Evolutionary conservation across 2,888 invertebrate genomes (phyloP), one percentile per base, ranked within the genome.

Genomic region (Aplocera efformata): DNA sequence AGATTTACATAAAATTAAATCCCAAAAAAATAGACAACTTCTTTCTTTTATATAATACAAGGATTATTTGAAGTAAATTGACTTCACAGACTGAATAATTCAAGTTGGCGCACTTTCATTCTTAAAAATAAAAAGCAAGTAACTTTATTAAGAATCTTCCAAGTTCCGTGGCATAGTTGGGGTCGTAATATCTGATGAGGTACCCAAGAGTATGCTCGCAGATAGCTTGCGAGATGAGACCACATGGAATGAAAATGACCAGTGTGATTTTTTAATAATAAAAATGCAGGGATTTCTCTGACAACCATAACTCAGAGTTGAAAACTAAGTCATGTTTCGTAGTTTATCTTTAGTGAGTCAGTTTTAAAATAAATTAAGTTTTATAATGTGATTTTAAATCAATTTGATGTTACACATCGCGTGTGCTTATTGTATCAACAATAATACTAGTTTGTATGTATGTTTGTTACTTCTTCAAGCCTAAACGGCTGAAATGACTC

Each of bases 151-250:
- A 37, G 10, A 36, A 51, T 54, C 39, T 44, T 42, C 32, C 28
- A 5, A 33, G 52, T 48, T 50, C 50, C 43, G 43, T 43, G 38
- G 40, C 46, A 55, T 54, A 61, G 58, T 54, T 54, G 47, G 36
- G 54, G 60, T 64, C 59, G 56, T 70, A 64, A 63, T 61, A 67
- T 59, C 54, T 67, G 64, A 67, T 67, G 61, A 65, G 62, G 25
- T 45, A 10, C 23, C 23, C 36, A 23, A 21, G 57, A 63, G 57
- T 53, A 61, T 56, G 49, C 60, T 33, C 33, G 44, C 53, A 53
- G 53, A 58, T 48, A 63, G 37, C 38, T 59, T 60, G 60, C 35
- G 13, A 32, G 34, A 56, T 51, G 45, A 33, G 43, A 27, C 48
- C 43, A 57, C 46, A 52, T 53, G 46, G 38, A 57, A 63, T 49